phyloP scores from a whole-genome alignment of 2,888 invertebrate species.

The Labia minor region DNA sequence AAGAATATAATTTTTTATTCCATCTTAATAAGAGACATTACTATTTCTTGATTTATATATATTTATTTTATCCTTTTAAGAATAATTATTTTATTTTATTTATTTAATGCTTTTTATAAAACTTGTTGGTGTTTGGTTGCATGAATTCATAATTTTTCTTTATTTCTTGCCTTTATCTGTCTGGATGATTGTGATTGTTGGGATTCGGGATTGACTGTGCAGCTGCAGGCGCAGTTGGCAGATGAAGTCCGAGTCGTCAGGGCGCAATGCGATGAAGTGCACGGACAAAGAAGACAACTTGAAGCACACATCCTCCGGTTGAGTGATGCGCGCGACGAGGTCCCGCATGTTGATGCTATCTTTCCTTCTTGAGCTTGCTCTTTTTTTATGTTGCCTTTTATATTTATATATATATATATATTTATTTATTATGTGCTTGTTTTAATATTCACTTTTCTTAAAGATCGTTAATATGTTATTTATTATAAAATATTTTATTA shows the following conservation, averaged over 20 bases:
- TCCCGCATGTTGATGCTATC: conserved; percentile 19
- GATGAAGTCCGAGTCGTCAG: conserved; percentile 34
- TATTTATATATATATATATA: too few species aligned
- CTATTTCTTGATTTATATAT: too few species aligned
- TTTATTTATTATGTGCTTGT: too few species aligned
- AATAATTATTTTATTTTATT: too few species aligned
- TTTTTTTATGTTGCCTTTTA: conserved; percentile 9
- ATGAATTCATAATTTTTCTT: background rate
- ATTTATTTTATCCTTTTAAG: too few species aligned
- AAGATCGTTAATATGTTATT: too few species aligned
- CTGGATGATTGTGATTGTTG: background rate
- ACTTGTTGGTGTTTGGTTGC: background rate
- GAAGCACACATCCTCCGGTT: conserved; percentile 53
- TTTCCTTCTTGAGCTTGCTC: background rate
- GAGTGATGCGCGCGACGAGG: conserved; percentile 39
- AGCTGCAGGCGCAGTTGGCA: conserved; percentile 50
- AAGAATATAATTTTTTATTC: too few species aligned
- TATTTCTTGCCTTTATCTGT: background rate
- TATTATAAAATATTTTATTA: too few species aligned
- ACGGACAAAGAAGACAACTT: conserved; percentile 52
- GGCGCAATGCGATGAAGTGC: conserved; percentile 38
- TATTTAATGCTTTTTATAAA: too few species aligned
- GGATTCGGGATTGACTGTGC: background rate
- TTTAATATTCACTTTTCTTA: too few species aligned
- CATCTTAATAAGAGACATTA: too few species aligned